Conservation (phyloP, 1,140 invertebrate genomes). For the Lepidurus arcticus region DNA sequence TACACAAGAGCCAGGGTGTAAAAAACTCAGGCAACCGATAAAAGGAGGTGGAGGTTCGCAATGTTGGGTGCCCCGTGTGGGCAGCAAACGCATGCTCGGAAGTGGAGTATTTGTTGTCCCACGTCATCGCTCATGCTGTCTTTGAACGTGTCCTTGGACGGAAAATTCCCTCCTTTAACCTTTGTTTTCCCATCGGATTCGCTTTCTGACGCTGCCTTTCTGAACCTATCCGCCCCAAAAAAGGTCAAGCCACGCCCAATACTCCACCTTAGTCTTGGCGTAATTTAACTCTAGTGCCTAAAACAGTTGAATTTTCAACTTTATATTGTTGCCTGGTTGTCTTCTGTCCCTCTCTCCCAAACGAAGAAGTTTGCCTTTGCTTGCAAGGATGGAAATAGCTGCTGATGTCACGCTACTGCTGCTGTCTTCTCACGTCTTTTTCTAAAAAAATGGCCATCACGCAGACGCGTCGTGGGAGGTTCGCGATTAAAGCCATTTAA, state of each 20-base stretch:
- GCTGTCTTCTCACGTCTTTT: background rate
- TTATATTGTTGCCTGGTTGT: background rate
- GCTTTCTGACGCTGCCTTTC: no score
- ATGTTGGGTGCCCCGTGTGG: background rate
- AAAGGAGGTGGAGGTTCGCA: background rate
- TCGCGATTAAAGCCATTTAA: slow-evolving; percentile 11
- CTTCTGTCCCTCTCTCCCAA: background rate
- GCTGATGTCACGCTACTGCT: slow-evolving; percentile 9
- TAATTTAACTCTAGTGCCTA: background rate
- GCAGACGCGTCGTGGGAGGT: background rate
- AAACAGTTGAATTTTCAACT: background rate
- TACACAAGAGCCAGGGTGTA: no score
- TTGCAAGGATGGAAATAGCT: slow-evolving; percentile 10
- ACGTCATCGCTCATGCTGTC: slow-evolving; percentile 16
- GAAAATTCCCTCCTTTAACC: background rate
- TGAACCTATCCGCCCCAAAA: background rate
- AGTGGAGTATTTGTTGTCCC: slow-evolving; percentile 12
- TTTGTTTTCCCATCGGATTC: no score
- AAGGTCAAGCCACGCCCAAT: background rate
- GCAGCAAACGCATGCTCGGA: background rate
- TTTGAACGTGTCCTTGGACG: slow-evolving; percentile 11
- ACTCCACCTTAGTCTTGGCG: background rate
- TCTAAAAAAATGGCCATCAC: slow-evolving; percentile 14
- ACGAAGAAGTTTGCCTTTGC: background rate
- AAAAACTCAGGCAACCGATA: no score